Percentiles rank a stretch among this genome's conserved stretches.
Conservation (phyloP, 1,140 invertebrate genomes). For the Agraylea sexmaculata region DNA sequence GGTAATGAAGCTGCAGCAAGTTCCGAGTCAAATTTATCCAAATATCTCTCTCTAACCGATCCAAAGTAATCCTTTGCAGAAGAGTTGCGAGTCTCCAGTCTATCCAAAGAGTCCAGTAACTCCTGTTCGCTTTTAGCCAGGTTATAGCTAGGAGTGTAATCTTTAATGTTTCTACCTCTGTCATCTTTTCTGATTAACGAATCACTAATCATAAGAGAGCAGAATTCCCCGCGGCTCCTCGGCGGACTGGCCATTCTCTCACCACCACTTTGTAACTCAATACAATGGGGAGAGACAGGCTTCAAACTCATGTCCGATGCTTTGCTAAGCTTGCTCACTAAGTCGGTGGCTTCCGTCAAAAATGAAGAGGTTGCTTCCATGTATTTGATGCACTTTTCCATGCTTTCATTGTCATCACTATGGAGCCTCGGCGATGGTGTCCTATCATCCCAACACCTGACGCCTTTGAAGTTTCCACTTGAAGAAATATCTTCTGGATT, state of each 20-base stretch:
- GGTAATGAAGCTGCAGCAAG: slow-evolving; percentile 4
- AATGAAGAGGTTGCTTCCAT: slow-evolving; percentile 18
- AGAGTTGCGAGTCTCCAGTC: slow-evolving; percentile 10
- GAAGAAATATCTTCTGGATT: neutral
- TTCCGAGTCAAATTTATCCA: slow-evolving; percentile 8
- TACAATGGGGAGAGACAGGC: slow-evolving; percentile 18
- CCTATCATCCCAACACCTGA: slow-evolving; percentile 18
- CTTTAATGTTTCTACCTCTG: neutral
- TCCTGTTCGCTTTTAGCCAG: slow-evolving; percentile 13
- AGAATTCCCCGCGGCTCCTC: neutral
- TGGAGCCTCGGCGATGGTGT: slow-evolving; percentile 1
- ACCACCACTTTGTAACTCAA: slow-evolving; percentile 17
- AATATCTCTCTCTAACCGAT: slow-evolving; percentile 8
- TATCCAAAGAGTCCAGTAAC: slow-evolving; percentile 14
- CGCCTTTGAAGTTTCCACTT: slow-evolving; percentile 16
- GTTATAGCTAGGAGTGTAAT: neutral
- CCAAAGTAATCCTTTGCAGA: slow-evolving; percentile 13
- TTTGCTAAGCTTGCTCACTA: slow-evolving; percentile 13
- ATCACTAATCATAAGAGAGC: slow-evolving; percentile 20
- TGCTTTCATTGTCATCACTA: no score
- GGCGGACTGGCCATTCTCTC: slow-evolving; percentile 7
- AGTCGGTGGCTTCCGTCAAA: slow-evolving; percentile 16
- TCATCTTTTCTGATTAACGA: slow-evolving; percentile 19
- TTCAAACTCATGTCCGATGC: slow-evolving; percentile 1
- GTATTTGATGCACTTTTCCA: slow-evolving; percentile 16